Base-by-base conservation (phyloP, 2,888 invertebrate species). In the Tenthredo livida region DNA sequence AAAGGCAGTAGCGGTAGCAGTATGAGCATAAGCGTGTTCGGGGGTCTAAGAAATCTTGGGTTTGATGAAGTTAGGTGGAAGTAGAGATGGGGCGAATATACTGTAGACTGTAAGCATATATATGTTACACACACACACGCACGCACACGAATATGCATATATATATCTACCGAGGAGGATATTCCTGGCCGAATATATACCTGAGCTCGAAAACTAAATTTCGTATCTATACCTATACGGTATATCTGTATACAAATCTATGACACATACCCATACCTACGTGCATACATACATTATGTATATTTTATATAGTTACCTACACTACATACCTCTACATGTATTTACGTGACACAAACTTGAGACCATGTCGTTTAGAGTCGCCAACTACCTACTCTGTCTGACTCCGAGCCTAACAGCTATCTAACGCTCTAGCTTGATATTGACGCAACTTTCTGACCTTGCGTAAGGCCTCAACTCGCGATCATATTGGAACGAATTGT, bases 121-220 rank as follows among this genome's bases (percentile, higher is more conserved):
- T 54, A 40, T n/a, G n/a, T n/a, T n/a, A n/a, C n/a, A n/a, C n/a
- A n/a, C n/a, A n/a, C n/a, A n/a, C n/a, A n/a, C n/a, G n/a, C n/a
- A n/a, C n/a, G n/a, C n/a, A n/a, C n/a, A n/a, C n/a, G n/a, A n/a
- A n/a, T n/a, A n/a, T n/a, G n/a, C n/a, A n/a, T n/a, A n/a, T n/a
- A n/a, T n/a, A n/a, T n/a, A 33, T 5, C 33, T 33, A 29, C 29
- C 29, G n/a, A 84, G 80, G 83, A 82, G 86, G 87, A 89, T 89
- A 89, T 89, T 89, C 89, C 89, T 90, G 89, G 89, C 87, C 84
- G 84, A 80, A 88, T 86, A 89, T 88, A 43, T 88, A 89, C 88
- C 89, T 88, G 89, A 88, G 73, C 87, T 37, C 70, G 25, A 21
- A 61, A 21, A 21, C 61, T 37, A 61, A 61, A 61, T n/a, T 17